Conservation (phyloP, 1,140 invertebrate species). For the Rhyzopertha dominica region DNA sequence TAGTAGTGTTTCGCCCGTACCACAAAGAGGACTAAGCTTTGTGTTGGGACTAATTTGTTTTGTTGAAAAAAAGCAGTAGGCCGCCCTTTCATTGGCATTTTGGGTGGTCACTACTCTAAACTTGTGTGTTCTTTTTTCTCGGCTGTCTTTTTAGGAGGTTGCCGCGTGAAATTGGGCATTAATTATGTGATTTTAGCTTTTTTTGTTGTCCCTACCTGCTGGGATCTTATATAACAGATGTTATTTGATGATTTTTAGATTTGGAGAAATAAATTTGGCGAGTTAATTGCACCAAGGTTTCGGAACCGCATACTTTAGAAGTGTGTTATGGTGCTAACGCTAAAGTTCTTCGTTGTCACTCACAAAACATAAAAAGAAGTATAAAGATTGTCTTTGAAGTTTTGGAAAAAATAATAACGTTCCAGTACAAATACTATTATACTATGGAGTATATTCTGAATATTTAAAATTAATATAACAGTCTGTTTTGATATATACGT, state of each 20-base stretch:
- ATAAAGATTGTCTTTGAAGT: too few relatives aligned
- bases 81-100: conserved; percentile 18
- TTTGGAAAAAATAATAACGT: too few relatives aligned
- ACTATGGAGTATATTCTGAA: too few relatives aligned
- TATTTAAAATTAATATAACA: too few relatives aligned
- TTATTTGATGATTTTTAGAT: conserved; percentile 7
- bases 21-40: conserved; percentile 7
- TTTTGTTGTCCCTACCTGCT: conserved; percentile 9
- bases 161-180: conserved; percentile 19
- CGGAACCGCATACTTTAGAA: too few relatives aligned
- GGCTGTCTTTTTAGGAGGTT: conserved; percentile 9
- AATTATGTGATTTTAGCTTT: conserved; percentile 18
- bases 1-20: too few relatives aligned
- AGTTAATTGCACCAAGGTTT: too few relatives aligned
- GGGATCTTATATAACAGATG: conserved; percentile 11
- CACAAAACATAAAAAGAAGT: too few relatives aligned
- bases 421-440: too few relatives aligned
- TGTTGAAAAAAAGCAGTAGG: conserved; percentile 15
- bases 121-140: conserved; percentile 11
- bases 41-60: conserved; percentile 17
- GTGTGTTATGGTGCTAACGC: too few relatives aligned
- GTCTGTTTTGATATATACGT: too few relatives aligned
- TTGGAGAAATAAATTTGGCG: background rate
- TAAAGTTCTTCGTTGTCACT: too few relatives aligned
- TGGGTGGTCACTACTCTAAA: conserved; percentile 16